Evolutionary conservation across 2,113 vertebrate genomes (phyloP), one percentile per base, ranked within the genome.

Genomic region (Octodon degus): DNA sequence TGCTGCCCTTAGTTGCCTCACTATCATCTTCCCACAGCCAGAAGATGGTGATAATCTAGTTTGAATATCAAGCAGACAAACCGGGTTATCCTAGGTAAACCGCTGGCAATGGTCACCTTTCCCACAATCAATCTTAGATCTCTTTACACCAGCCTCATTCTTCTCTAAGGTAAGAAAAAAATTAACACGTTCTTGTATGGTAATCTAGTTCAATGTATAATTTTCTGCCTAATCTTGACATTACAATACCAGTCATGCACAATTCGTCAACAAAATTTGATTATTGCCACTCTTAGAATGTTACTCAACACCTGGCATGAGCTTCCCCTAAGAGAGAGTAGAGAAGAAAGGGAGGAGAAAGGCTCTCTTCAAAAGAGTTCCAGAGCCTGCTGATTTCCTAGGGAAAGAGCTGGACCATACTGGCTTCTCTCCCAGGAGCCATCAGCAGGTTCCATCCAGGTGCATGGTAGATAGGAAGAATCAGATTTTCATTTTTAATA

Each of bases 181-280:
- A 88, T 19, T 47, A 30, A 87, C 32, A 7, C n/a, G 86, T 84
- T 94, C 8, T 8, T 60, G 60, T 32, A 40, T 7, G 86, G 40
- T 83, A 63, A 70, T 81, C 88, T 63, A 63, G 11, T n/a, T 3
- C 43, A 34, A 65, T 40, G 24, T 90, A 76, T 0, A 19, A 37
- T 89, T 94, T 84, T 70, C 67, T 94, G 14, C 82, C 80, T 81
- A 53, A 68, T 85, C 7, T n/a, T 76, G 4, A 60, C 91, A 72
- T 81, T 92, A 95, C 68, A 93, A 67, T 76, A 67, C 22, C 7
- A 43, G 11, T 22, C n/a, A 92, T 0, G 24, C 19, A 13, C 20
- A 82, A 55, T 86, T 43, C 89, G 43, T 17, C 55, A 83, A 68
- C 27, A 11, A 86, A 58, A 77, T 58, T 40, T 19, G 70, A 50